Evolutionary conservation across 2,888 invertebrate species (phyloP), one percentile per base, ranked within the genome.

Genomic region (Zeuzera pyrina): DNA sequence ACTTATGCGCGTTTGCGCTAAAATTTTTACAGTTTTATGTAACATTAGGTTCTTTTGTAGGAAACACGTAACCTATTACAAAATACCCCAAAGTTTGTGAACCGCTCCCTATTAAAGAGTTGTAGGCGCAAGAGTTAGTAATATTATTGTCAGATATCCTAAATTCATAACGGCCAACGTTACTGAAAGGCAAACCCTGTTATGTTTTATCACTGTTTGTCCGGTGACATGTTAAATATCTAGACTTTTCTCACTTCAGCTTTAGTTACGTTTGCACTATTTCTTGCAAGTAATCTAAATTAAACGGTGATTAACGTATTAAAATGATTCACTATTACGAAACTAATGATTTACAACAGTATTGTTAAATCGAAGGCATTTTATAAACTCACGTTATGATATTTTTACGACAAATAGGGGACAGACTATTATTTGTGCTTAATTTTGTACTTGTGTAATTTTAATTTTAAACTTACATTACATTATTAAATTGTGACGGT

Each of bases 81-180:
- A 12, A 25, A 5, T 25, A 12, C 5, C 8, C 6, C 5, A 2
- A 19, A 19, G 8, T 8, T 5, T 19, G 19, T 2, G 19, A 19
- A 19, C 43, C 47, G 46, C 41, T 52, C 47, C 43, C 43, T 42
- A 36, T 42, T 45, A 41, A n/a, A 52, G 35, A 45, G 39, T 43
- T 54, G 51, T 47, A 52, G 49, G 50, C 48, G 55, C 52, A 54
- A 54, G 45, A 58, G 59, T 68, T 66, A 67, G 61, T 61, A 63
- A n/a, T 59, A 71, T 79, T 83, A 83, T 83, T 81, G 81, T 81
- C 81, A 65, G 72, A 60, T 68, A 68, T 70, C 58, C 62, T 77
- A 71, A 72, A 73, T 73, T 71, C 69, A 64, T 69, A 66, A 61
- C 48, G 65, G 68, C 57, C 64, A 57, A 63, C 51, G 52, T 41